These are phyloP conservation scores for Trachurus trachurus DNA, from an alignment of 2,797 vertebrate species.

Conservation along the genomic window DNA sequence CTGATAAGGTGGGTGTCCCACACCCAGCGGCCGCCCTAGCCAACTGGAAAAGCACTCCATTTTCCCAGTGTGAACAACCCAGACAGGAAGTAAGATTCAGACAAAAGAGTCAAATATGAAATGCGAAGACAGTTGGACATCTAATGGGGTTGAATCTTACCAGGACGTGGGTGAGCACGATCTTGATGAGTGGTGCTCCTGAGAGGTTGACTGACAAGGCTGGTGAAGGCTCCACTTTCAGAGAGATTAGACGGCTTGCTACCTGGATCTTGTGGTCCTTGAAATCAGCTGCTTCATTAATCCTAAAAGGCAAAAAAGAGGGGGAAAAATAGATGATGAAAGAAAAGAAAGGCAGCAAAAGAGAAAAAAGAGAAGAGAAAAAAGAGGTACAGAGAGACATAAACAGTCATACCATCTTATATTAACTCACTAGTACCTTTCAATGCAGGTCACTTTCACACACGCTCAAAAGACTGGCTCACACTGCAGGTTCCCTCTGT, in stretches of 20 bases:
- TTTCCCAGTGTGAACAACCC: slow-evolving; percentile 46
- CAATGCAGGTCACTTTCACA: no score
- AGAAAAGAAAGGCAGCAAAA: not conserved
- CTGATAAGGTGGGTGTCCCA: slow-evolving; percentile 66
- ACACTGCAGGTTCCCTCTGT: no score
- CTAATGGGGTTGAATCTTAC: slow-evolving; percentile 81
- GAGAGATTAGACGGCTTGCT: slow-evolving; percentile 92
- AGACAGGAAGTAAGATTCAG: slow-evolving; percentile 22
- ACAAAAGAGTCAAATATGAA: slow-evolving; percentile 16
- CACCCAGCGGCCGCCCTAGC: slow-evolving; percentile 32
- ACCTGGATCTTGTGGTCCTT: slow-evolving; percentile 89
- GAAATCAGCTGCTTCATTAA: slow-evolving; percentile 86
- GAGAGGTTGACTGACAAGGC: slow-evolving; percentile 90
- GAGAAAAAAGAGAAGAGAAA: not conserved
- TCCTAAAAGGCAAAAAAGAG: slow-evolving; percentile 76
- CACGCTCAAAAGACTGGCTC: no score
- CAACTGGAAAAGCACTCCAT: slow-evolving; percentile 33
- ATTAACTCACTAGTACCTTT: no score
- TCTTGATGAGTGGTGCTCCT: slow-evolving; percentile 90
- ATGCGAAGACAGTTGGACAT: not conserved
- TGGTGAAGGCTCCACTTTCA: slow-evolving; percentile 92
- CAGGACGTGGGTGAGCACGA: slow-evolving; percentile 91
- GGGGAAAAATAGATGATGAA: not conserved
- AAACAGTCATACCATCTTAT: not conserved
- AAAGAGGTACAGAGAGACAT: not conserved